A percentile compares a stretch with the other conserved stretches of the same genome.
These are phyloP conservation scores for Batillaria attramentaria DNA, from an alignment of 1,140 invertebrate genomes.

Conservation along the genomic window DNA sequence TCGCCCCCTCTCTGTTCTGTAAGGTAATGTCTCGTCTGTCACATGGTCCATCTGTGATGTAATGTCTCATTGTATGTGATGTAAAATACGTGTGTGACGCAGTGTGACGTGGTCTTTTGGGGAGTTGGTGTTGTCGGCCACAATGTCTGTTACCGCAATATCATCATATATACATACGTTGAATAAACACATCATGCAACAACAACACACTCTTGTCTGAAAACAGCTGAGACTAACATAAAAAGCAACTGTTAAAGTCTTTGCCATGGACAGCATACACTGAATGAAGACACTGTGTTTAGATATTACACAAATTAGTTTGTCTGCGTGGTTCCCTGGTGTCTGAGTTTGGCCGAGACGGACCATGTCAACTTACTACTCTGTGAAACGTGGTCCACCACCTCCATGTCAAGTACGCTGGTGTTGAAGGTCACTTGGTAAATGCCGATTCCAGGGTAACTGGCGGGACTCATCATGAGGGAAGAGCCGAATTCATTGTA, in stretches of 20 bases:
- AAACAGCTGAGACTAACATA: background rate
- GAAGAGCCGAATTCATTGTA: conserved; percentile 84
- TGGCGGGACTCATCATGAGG: conserved; percentile 84
- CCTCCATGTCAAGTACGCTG: conserved; percentile 88
- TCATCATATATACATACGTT: no score
- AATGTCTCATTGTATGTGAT: no score
- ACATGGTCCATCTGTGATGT: no score
- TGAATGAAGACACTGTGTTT: no score
- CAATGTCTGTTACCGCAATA: no score
- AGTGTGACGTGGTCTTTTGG: no score
- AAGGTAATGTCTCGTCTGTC: no score
- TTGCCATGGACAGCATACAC: no score
- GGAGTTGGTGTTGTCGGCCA: no score
- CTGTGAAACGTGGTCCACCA: conserved; percentile 77
- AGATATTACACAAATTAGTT: background rate
- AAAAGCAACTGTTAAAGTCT: background rate
- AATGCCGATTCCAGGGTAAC: conserved; percentile 79
- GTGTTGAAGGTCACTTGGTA: conserved; percentile 72
- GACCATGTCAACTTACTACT: conserved; percentile 45
- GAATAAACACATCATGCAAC: background rate
- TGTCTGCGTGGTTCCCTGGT: background rate
- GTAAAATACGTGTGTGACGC: no score
- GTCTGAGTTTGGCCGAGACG: background rate
- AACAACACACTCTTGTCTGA: background rate
- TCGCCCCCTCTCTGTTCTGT: no score